These are phyloP conservation scores for Eupristina koningsbergeri DNA, from an alignment of 1,140 invertebrate species.

Conservation along the genomic window DNA sequence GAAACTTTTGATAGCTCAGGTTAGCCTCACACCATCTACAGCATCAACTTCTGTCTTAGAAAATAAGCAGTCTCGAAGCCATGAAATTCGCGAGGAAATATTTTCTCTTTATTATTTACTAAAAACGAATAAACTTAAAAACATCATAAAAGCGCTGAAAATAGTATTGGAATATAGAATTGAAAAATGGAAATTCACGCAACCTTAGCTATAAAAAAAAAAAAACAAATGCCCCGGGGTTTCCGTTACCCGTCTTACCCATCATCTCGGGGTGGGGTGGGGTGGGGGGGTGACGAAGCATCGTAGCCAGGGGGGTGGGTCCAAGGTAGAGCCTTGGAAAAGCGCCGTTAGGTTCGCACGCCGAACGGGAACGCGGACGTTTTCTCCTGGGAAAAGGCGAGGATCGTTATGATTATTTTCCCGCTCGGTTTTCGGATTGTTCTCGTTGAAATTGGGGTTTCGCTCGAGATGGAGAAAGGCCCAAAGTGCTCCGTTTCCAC, in stretches of 20 bases:
- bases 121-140: no score
- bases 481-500: no score
- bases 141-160: background rate
- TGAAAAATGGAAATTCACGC: no score
- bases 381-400: slow-evolving; percentile 7
- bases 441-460: background rate
- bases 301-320: background rate
- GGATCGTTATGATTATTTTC: background rate
- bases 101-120: background rate
- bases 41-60: background rate
- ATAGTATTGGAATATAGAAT: background rate
- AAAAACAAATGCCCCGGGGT: no score
- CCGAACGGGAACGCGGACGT: slow-evolving; percentile 46
- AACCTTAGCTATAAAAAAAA: no score
- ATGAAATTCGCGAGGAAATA: background rate
- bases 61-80: background rate
- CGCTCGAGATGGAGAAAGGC: background rate
- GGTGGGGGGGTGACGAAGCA: background rate
- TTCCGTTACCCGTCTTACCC: no score
- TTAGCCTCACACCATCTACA: background rate
- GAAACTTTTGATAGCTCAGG: background rate
- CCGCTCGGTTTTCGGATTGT: background rate
- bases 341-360: slow-evolving; percentile 8
- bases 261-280: background rate
- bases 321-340: background rate